Evolutionary conservation across 2,888 invertebrate species (phyloP), one percentile per base, ranked within the genome.

Genomic region (Drosophila anomalata): DNA sequence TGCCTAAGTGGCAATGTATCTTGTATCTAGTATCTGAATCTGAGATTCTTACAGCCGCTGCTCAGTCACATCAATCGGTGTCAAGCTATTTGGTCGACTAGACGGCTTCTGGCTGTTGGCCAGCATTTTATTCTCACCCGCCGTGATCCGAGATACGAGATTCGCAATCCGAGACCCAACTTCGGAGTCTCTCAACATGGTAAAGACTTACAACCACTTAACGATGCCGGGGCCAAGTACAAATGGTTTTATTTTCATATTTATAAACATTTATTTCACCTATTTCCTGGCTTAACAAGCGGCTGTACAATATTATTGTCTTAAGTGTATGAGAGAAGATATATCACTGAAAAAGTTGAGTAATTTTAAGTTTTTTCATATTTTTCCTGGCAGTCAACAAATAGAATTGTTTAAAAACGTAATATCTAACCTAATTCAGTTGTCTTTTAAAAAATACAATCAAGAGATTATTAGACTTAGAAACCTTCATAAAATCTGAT

Each of bases 1-100:
- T 71, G 67, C 22, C 58, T 75, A 73, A 72, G 31, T 56, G 62
- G 39, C 22, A 20, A 29, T 55, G 58, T 53, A 55, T 70, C 68
- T 72, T 51, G 63, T 50, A 46, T 31, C 17, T 20, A 54, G 12
- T 56, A 22, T 11, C 1, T 59, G 12, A 54, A 48, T 52, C 39
- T 47, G 33, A 24, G 12, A 33, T n/a, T 44, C 41, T 9, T 12
- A 33, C 39, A 42, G 14, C 8, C 24, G 56, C 56, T 65, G 47
- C 41, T 61, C 5, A 67, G 55, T 29, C 47, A 54, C 51, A 60
- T 69, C 55, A 57, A 67, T 47, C 41, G 55, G 51, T 54, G 56
- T 47, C 63, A 56, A 54, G 51, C 46, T 51, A 41, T 8, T 44
- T 33, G 52, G 41, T 20, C 72, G 58, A 63, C 58, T 62, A 62